Base-by-base conservation (phyloP, 1,140 invertebrate genomes). In the Nymphalis io region DNA sequence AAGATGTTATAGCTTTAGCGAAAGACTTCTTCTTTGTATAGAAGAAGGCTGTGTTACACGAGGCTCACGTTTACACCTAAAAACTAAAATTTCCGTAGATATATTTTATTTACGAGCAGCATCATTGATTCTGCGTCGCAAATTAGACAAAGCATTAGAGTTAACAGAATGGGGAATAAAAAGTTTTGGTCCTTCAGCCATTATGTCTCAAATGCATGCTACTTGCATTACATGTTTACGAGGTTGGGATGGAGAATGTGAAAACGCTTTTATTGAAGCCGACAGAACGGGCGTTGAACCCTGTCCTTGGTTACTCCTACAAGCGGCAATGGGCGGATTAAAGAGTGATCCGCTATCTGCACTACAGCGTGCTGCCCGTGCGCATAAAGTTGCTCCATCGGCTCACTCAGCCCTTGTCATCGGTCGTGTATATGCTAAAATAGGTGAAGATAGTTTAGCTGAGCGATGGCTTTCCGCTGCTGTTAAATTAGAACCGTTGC, bases 211-310 rank as follows among this genome's bases (percentile, higher is more conserved):
- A 76, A 87, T 91, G 68, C 72, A 78, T 27, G 70, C 81, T 23
- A 82, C 71, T 63, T 89, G 83, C 59, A 73, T 89, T 42, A 60
- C 76, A 11, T 79, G 69, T 66, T 64, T 74, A 16, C 71, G 75
- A 12, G 85, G 82, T 0, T 91, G 89, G 89, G 81, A 90, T 70
- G 76, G 69, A 18, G 74, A 83, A 16, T 91, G 89, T 80, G 82
- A 86, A n/a, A 62, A 23, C 10, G 84, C 86, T 55, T 73, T 89
- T 5, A n/a, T 61, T 2, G 79, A 84, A 70, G 68, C 85, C 5
- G 88, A 90, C 61, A 77, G 69, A 10, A 74, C 78, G 15, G 88
- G 88, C 1, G 75, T 84, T 10, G 71, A 80, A 53, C 46, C 69
- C 10, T 80, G 76, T 64, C 80, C 88, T 1, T 75, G 75, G 2